phyloP scores from a whole-genome alignment of 2,797 vertebrate species.

The Anisognathus igniventris region DNA sequence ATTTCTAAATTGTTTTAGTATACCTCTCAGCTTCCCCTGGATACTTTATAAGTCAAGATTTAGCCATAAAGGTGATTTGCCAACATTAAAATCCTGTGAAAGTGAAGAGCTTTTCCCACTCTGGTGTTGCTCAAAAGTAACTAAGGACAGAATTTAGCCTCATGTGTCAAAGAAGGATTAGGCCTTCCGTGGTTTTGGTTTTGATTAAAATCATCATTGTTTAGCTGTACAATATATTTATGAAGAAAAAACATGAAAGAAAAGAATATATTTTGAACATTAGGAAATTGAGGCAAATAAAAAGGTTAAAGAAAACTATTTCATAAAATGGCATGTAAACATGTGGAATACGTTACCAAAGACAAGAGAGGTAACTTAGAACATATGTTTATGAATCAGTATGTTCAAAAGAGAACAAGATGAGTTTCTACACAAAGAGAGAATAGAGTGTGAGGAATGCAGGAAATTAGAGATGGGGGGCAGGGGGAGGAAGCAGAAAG shows the following conservation, averaged over 20 bases:
- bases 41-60: neutral
- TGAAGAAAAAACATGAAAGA: constrained; percentile 69
- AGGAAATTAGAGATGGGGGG: constrained; percentile 36
- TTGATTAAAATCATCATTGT: constrained; percentile 66
- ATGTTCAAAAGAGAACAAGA: constrained; percentile 57
- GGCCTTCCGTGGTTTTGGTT: constrained; percentile 40
- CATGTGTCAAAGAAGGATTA: constrained; percentile 47
- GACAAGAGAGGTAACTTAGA: constrained; percentile 72
- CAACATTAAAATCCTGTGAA: neutral
- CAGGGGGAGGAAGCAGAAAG: constrained; percentile 22
- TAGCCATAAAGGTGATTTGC: neutral
- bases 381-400: constrained; percentile 66
- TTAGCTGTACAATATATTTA: constrained; percentile 69
- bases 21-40: neutral
- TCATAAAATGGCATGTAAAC: constrained; percentile 62
- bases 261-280: constrained; percentile 59
- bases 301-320: constrained; percentile 69
- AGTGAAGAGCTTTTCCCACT: neutral
- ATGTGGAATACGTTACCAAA: constrained; percentile 71
- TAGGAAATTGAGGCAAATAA: constrained; percentile 70
- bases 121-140: neutral
- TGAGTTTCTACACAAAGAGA: constrained; percentile 61
- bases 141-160: constrained; percentile 14
- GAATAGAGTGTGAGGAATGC: constrained; percentile 57
- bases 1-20: neutral